Conservation (phyloP, 2,888 invertebrate genomes). For the Aporophyla lueneburgensis region DNA sequence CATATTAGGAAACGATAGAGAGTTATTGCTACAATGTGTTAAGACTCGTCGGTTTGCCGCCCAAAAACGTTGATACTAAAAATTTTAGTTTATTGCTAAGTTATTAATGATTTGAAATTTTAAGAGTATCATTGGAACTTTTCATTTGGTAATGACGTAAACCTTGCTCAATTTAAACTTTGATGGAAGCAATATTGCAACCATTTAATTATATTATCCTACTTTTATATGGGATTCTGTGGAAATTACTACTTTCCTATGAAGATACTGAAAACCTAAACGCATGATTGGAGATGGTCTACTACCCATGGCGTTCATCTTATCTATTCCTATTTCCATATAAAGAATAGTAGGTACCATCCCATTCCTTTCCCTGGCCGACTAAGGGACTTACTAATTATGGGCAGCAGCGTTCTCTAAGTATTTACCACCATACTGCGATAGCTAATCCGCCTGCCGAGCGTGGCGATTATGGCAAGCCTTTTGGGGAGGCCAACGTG, state of each 20-base stretch:
- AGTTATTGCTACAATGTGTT: not conserved
- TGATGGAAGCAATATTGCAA: not conserved
- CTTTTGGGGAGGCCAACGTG: no score
- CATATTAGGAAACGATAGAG: not conserved
- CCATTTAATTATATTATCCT: no score
- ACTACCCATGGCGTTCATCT: no score
- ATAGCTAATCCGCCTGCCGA: no score
- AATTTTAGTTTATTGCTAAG: not conserved
- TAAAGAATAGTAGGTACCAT: no score
- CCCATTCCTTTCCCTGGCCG: no score
- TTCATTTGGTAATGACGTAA: not conserved
- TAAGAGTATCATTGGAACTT: not conserved
- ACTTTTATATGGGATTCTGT: not conserved
- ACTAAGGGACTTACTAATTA: no score
- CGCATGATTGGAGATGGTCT: not conserved
- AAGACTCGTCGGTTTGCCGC: not conserved
- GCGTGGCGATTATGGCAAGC: no score
- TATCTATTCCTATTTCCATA: no score
- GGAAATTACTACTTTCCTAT: not conserved
- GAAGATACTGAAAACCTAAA: not conserved
- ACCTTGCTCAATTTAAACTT: not conserved
- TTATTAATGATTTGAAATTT: not conserved
- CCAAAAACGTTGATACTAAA: not conserved
- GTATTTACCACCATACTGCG: no score
- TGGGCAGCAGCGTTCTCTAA: no score